Percentiles rank a stretch among this genome's conserved stretches.
Evolutionary conservation across 2,113 vertebrate genomes (phyloP).

Genomic region (Lampris megalopsis): DNA sequence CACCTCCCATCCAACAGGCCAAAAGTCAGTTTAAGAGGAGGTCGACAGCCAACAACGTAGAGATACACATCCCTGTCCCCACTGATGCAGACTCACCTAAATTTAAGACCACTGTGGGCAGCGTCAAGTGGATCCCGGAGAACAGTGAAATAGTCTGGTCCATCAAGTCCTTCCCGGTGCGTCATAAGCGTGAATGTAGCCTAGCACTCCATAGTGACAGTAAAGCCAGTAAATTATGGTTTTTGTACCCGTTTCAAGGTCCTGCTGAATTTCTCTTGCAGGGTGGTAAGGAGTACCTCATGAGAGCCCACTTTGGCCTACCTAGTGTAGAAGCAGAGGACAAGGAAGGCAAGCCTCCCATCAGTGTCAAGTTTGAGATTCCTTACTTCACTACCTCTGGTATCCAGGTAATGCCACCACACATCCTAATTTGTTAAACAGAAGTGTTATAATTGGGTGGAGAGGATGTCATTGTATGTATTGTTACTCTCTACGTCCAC

Average conservation of each 20-base stretch:
- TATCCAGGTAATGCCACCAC: conserved; percentile 84
- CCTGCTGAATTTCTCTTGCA: conserved; percentile 38
- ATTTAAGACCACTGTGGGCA: conserved; percentile 92
- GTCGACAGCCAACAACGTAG: conserved; percentile 92
- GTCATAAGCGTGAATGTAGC: conserved; percentile 26
- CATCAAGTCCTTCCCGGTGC: conserved; percentile 92
- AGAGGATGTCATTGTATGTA: too few relatives aligned
- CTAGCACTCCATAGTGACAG: not conserved
- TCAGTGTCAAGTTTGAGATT: conserved; percentile 92
- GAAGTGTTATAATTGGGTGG: not conserved
- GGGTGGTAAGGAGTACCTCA: conserved; percentile 92
- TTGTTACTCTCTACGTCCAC: too few relatives aligned
- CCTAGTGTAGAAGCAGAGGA: conserved; percentile 93
- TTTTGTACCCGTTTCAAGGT: not conserved
- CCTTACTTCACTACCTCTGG: conserved; percentile 92
- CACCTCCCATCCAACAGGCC: conserved; percentile 73
- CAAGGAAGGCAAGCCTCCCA: conserved; percentile 91
- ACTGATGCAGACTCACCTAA: conserved; percentile 91
- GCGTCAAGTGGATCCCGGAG: conserved; percentile 92
- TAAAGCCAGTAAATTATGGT: not conserved
- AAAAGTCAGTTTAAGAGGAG: conserved; percentile 92
- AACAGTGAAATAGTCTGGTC: conserved; percentile 93
- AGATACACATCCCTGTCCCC: conserved; percentile 92
- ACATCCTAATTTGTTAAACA: not conserved
- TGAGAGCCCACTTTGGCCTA: conserved; percentile 90